Evolutionary conservation across 2,888 invertebrate genomes (phyloP), one percentile per base, ranked within the genome.

Genomic region (Punctoribates punctum): DNA sequence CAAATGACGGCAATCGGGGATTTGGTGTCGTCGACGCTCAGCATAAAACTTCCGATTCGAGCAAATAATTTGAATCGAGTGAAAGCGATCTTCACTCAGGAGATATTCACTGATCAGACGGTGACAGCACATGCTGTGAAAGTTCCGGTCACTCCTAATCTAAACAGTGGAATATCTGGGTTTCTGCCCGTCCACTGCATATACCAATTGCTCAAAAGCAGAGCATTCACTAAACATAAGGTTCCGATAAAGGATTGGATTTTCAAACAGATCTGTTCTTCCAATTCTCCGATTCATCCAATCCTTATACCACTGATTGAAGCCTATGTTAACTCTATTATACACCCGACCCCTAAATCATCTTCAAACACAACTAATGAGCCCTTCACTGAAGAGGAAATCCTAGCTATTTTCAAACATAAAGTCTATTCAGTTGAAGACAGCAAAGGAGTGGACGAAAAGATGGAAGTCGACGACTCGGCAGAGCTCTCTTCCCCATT

Each of bases 141-240:
- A 83, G 96, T 98, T 0, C 94, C 96, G 0, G 96, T 97, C 0
- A 98, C 97, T 0, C 89, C 88, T 0, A 90, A 90, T 81, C 87
- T 98, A 25, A 96, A 90, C 84, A 94, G 93, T 51, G 90, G 90
- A 81, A 92, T 95, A 82, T 89, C 91, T 0, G 95, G 96, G 11
- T 96, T 95, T 84, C 85, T 98, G 75, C 96, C 97, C 0, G 92
- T 97, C 20, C 96, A 97, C 84, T 97, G 97, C 83, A 95, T 97
- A 80, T 94, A 96, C 83, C 97, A 97, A 83, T 85, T 97, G 65
- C 86, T 98, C 17, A 96, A 96, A 83, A 95, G 94, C 8, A 86
- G 96, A 79, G 94, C 95, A 0, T 97, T 97, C 83, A 92, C 95
- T 0, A 97, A 96, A 83, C 94, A 97, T 83, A 93, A 94, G 84